Evolutionary conservation across 2,888 invertebrate species (phyloP).

Genomic region (Lasioglossum zephyrum): DNA sequence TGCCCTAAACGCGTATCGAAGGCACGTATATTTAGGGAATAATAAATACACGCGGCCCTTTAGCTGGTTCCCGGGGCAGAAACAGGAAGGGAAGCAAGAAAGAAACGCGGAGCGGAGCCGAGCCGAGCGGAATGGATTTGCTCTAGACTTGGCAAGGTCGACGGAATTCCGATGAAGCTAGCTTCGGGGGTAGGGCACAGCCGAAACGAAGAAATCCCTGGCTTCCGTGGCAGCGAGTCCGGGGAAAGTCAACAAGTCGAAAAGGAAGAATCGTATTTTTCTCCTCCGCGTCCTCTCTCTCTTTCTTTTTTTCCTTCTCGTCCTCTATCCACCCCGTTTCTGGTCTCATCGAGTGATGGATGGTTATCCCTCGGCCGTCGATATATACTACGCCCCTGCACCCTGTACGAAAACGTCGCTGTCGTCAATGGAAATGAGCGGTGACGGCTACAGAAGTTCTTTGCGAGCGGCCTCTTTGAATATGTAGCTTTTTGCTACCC

Average conservation of each 20-base stretch:
- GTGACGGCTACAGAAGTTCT: constrained; percentile 14
- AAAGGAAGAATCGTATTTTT: constrained; percentile 61
- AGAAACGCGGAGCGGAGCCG: constrained; percentile 30
- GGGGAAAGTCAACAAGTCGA: constrained; percentile 67
- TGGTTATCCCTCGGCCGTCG: constrained; percentile 50
- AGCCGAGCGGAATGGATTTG: constrained; percentile 75
- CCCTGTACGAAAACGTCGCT: constrained; percentile 21
- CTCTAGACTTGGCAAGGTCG: constrained; percentile 76
- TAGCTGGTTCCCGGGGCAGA: constrained; percentile 25
- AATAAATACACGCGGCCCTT: constrained; percentile 42
- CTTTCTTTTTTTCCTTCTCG: not conserved
- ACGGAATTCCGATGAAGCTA: constrained; percentile 80
- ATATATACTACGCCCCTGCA: constrained; percentile 4
- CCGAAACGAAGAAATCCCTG: constrained; percentile 58
- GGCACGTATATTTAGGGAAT: constrained; percentile 37
- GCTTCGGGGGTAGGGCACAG: constrained; percentile 50
- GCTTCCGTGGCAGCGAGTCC: constrained; percentile 57
- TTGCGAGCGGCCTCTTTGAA: not conserved
- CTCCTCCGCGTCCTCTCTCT: not conserved
- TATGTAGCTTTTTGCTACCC: not conserved
- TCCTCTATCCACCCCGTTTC: not conserved
- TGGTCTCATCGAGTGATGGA: constrained; percentile 53
- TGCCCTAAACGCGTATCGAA: constrained; percentile 22
- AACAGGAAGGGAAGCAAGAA: constrained; percentile 24
- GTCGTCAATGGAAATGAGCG: constrained; percentile 9